Percentiles rank a stretch among this genome's conserved stretches.
Evolutionary conservation across 2,113 vertebrate species (phyloP).

Genomic region (Dermatemys mawii): DNA sequence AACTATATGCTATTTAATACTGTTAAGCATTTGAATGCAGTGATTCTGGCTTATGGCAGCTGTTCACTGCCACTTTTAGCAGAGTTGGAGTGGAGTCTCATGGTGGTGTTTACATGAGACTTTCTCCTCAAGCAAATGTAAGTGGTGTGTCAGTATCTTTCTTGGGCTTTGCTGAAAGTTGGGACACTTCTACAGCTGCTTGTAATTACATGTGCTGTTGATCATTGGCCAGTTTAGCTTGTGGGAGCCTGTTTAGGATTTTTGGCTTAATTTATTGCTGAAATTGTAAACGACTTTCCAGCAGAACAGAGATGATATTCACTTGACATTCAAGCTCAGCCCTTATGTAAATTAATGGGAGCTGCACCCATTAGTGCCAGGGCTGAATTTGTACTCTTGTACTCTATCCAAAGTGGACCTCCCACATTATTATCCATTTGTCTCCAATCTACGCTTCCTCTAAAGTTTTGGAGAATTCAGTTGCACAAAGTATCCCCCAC

Average conservation of each 20-base stretch:
- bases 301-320: not conserved
- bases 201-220: not conserved
- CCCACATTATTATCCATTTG: not conserved
- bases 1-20: not conserved
- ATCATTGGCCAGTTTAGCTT: not conserved
- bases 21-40: not conserved
- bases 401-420: not conserved
- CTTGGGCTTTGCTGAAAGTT: accelerated
- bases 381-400: not conserved
- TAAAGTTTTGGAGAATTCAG: not conserved
- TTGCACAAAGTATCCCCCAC: not conserved
- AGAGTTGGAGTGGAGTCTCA: accelerated
- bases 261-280: not conserved
- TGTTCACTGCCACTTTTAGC: not conserved
- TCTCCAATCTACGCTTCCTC: not conserved
- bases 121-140: not conserved
- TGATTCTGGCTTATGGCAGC: not conserved
- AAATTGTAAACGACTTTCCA: not conserved
- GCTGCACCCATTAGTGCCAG: not conserved
- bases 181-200: not conserved
- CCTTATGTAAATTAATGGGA: not conserved
- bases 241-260: not conserved
- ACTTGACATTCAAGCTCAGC: not conserved
- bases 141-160: not conserved
- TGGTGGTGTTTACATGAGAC: accelerated